These are phyloP conservation scores for Drosophila conformis DNA, from an alignment of 2,888 invertebrate genomes.

Conservation along the genomic window DNA sequence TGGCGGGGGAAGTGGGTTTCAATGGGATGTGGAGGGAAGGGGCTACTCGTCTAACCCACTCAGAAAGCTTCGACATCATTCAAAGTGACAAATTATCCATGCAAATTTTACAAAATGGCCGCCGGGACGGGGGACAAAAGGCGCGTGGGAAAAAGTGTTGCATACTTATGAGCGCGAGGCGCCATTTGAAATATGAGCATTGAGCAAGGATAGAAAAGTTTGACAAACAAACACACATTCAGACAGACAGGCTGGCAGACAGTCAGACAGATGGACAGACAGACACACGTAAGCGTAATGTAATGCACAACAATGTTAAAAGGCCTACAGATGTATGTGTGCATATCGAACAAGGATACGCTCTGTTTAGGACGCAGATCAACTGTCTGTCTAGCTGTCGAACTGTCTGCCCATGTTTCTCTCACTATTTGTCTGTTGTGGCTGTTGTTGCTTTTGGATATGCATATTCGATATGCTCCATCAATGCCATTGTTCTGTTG, in stretches of 20 bases:
- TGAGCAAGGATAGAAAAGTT: slow-evolving; percentile 57
- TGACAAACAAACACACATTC: slow-evolving; percentile 53
- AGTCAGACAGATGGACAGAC: slow-evolving; percentile 35
- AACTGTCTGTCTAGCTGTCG: slow-evolving; percentile 21
- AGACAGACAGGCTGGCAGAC: background rate
- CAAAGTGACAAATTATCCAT: slow-evolving; percentile 81
- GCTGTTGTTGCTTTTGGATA: slow-evolving; percentile 21
- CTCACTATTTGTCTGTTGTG: slow-evolving; percentile 11
- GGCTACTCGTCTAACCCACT: slow-evolving; percentile 65
- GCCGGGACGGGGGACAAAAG: slow-evolving; percentile 25
- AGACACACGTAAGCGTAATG: slow-evolving; percentile 14
- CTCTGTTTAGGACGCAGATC: slow-evolving; percentile 15
- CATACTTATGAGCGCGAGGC: slow-evolving; percentile 71
- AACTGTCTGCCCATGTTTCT: slow-evolving; percentile 21
- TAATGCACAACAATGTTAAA: slow-evolving; percentile 46
- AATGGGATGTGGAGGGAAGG: background rate
- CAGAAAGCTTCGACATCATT: slow-evolving; percentile 75
- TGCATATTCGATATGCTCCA: slow-evolving; percentile 76
- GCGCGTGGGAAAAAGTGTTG: slow-evolving; percentile 73
- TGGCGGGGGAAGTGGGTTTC: background rate
- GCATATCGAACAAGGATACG: slow-evolving; percentile 20
- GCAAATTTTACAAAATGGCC: slow-evolving; percentile 72
- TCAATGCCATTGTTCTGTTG: slow-evolving; percentile 66
- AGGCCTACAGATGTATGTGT: slow-evolving; percentile 20
- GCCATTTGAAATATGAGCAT: slow-evolving; percentile 74